Conservation (phyloP, 1,140 invertebrate species). For the Drosophila aff. region DNA sequence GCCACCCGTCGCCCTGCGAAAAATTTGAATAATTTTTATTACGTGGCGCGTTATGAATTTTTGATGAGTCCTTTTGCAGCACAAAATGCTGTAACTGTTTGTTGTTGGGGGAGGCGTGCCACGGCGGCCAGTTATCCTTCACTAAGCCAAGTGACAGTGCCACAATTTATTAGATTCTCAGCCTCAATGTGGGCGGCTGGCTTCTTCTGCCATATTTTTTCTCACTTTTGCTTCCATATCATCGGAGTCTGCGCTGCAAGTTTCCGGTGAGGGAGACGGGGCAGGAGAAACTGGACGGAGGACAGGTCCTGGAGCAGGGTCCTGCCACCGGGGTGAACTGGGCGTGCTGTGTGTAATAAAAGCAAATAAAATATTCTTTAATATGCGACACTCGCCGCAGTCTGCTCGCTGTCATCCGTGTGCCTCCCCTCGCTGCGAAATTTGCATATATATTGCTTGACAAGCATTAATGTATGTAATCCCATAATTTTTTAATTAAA, state of each 20-base stretch:
- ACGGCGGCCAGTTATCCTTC: conserved; percentile 78
- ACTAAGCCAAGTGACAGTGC: conserved; percentile 83
- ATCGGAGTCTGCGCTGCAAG: conserved; percentile 75
- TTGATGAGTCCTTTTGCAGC: conserved; percentile 70
- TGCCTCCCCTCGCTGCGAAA: conserved; percentile 45
- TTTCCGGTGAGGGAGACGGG: conserved; percentile 55
- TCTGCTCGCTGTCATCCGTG: conserved; percentile 48
- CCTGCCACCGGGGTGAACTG: conserved; percentile 56
- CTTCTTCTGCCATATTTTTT: conserved; percentile 36
- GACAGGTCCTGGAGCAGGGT: background rate
- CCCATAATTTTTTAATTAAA: conserved; percentile 85
- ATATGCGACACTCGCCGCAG: conserved; percentile 79
- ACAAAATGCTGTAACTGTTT: conserved; percentile 41
- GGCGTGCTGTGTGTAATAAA: conserved; percentile 79
- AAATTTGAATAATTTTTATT: conserved; percentile 85
- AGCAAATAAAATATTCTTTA: conserved; percentile 84
- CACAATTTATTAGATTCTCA: conserved; percentile 84
- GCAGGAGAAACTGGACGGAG: conserved; percentile 15
- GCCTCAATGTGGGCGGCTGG: conserved; percentile 61
- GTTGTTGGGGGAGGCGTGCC: conserved; percentile 29
- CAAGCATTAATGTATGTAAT: conserved; percentile 83
- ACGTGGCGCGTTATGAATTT: conserved; percentile 84
- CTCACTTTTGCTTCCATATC: conserved; percentile 54
- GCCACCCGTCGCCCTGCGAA: conserved; percentile 55
- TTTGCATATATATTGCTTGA: conserved; percentile 84